These are phyloP conservation scores for Thaumatotibia leucotreta DNA, from an alignment of 1,140 invertebrate species.

Conservation along the genomic window DNA sequence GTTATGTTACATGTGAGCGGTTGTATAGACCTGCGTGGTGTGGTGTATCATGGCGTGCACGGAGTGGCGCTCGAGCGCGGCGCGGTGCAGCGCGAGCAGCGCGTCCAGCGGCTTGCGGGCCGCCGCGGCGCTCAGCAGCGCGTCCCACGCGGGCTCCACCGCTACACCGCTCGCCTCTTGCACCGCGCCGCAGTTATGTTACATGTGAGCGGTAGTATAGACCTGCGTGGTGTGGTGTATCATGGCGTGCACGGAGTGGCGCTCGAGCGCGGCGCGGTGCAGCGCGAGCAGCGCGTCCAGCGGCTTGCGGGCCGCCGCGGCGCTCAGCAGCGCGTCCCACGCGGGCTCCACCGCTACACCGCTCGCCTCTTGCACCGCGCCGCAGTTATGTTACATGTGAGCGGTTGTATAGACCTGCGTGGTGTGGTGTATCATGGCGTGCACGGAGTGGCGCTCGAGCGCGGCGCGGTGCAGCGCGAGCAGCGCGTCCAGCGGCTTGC, in stretches of 20 bases:
- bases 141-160: too few species aligned
- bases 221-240: conserved; percentile 81
- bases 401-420: conserved; percentile 46
- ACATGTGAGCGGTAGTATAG: background rate
- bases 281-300: conserved; percentile 93
- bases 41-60: conserved; percentile 88
- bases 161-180: too few species aligned
- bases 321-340: too few species aligned
- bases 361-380: too few species aligned
- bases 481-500: conserved; percentile 86
- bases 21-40: conserved; percentile 52
- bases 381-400: too few species aligned
- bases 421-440: conserved; percentile 86
- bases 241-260: conserved; percentile 88
- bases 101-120: conserved; percentile 81
- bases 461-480: conserved; percentile 92
- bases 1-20: too few species aligned
- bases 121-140: background rate
- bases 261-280: conserved; percentile 89
- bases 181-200: too few species aligned
- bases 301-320: background rate
- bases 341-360: too few species aligned
- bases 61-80: conserved; percentile 88
- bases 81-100: conserved; percentile 90
- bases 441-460: conserved; percentile 86